Base-by-base conservation (phyloP, 2,888 invertebrate genomes). In the Agrotis ipsilon region DNA sequence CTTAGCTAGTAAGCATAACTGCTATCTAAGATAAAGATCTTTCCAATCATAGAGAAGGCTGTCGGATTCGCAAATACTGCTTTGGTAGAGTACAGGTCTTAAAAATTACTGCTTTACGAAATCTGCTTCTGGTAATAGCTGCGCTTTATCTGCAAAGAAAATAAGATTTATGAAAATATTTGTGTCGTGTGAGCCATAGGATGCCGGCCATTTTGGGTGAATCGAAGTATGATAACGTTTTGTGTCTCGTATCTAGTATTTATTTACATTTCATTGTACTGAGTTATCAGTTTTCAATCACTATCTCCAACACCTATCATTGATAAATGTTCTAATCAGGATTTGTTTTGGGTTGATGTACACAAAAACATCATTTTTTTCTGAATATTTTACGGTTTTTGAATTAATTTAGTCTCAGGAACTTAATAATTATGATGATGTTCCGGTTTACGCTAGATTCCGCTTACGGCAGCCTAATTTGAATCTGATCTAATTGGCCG, bases 301-400 rank as follows among this genome's bases (percentile, higher is more conserved):
- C 65, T 80, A 80, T 80, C 81, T 68, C 43, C 27, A 14, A 21
- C 64, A 16, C 7, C 18, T 39, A 73, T 54, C 75, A 46, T 21
- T 68, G 77, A 80, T 80, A 80, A 77, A n/a, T 58, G 46, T 13
- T 80, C 18, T 68, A 68, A 75, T 75, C 75, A 32, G 19, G 45
- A 2, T 16, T n/a, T 75, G 55, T 57, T 51, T 39, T 57, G 49
- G 45, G 18, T 19, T 49, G 68, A 75, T 24, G 24, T 49, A 32
- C 55, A 21, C 6, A 43, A 43, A 74, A 39, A 11, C 39, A 11
- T 32, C 32, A 6, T 39, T 9, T 39, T 11, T 39, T 39, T 46
- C 16, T n/a, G n/a, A n/a, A n/a, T n/a, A n/a, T n/a, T n/a, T n/a
- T n/a, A n/a, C n/a, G n/a, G n/a, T n/a, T n/a, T n/a, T n/a, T n/a